Conservation (phyloP, 1,140 invertebrate genomes). For the Bilobella aurantiaca region DNA sequence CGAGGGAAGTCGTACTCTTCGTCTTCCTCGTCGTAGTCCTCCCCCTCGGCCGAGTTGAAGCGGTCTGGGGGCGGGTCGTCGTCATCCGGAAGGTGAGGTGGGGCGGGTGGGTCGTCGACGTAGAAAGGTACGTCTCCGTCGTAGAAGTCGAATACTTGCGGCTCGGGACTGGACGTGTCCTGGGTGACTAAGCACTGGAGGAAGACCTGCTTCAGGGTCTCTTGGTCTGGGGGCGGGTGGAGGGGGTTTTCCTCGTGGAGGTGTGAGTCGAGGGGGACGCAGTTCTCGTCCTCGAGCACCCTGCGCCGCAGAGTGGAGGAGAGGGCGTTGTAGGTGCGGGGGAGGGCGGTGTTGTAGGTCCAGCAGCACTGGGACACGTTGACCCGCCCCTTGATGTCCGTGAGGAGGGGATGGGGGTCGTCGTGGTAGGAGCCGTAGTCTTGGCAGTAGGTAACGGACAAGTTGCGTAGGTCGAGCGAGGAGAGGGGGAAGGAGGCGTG, state of each 20-base stretch:
- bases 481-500: background rate
- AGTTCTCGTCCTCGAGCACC: conserved; percentile 3
- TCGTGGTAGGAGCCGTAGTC: background rate
- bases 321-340: background rate
- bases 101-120: background rate
- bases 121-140: background rate
- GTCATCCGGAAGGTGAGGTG: background rate
- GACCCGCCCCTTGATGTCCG: background rate
- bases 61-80: background rate
- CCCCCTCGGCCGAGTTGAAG: background rate
- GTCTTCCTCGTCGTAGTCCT: background rate
- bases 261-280: background rate
- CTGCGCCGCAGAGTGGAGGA: conserved; percentile 6
- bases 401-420: background rate
- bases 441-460: conserved; percentile 2
- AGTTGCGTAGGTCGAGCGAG: conserved; percentile 3
- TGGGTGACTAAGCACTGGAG: conserved; percentile 5
- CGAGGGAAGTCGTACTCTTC: conserved; percentile 1
- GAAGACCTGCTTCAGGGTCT: conserved; percentile 4
- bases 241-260: background rate
- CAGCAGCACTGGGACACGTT: conserved; percentile 13
- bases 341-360: conserved; percentile 4
- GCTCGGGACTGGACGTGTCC: background rate
- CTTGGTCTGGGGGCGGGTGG: background rate
- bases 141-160: background rate